These are phyloP conservation scores for Hemicentrotus pulcherrimus DNA, from an alignment of 35 echinoderm and acorn worm species.

Conservation along the genomic window DNA sequence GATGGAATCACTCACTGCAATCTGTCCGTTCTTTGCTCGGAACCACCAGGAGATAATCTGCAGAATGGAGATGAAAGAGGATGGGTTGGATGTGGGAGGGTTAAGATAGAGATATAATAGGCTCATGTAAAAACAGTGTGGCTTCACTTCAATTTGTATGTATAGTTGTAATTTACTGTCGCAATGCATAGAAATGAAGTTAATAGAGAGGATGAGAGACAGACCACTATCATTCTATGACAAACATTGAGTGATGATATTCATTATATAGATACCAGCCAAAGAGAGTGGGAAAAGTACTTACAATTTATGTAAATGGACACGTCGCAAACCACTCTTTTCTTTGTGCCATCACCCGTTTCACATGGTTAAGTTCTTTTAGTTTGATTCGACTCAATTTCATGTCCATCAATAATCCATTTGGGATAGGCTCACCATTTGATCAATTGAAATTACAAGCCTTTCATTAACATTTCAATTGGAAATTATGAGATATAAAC, in stretches of 20 bases:
- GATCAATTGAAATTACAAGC: neutral
- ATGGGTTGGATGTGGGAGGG: neutral
- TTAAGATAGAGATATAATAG: neutral
- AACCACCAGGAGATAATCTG: neutral
- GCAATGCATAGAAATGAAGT: neutral
- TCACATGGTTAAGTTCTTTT: neutral
- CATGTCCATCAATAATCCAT: neutral
- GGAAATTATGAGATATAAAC: too few relatives aligned
- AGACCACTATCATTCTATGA: neutral
- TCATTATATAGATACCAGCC: neutral
- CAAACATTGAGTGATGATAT: neutral
- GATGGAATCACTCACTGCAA: neutral
- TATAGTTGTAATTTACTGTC: neutral
- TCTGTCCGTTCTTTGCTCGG: neutral
- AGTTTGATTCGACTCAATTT: neutral
- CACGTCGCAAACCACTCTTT: neutral
- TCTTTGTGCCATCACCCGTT: neutral
- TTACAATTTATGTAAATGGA: neutral
- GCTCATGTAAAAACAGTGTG: neutral
- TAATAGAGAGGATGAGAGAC: neutral
- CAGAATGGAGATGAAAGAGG: neutral
- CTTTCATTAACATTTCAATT: too few relatives aligned
- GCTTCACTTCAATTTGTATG: neutral
- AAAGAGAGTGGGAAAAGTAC: neutral
- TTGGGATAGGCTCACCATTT: neutral